These are phyloP conservation scores for Pegoplata infirma DNA, from an alignment of 2,888 invertebrate genomes.

Conservation along the genomic window DNA sequence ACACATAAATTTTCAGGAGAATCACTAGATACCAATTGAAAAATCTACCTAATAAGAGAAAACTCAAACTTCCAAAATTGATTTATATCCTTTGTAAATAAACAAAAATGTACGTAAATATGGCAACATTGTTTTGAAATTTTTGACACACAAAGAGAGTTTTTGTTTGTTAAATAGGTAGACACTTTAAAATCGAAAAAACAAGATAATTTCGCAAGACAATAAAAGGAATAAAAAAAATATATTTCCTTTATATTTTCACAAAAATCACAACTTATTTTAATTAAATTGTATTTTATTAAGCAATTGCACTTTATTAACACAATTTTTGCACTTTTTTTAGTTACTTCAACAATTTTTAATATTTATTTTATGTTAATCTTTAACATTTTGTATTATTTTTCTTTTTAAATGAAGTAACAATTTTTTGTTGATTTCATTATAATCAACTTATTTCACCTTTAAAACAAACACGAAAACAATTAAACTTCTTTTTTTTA, in stretches of 20 bases:
- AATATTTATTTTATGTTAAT: too few species aligned
- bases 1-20: too few species aligned
- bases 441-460: conserved; percentile 34
- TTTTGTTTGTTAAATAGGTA: conserved; percentile 36
- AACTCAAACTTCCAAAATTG: too few species aligned
- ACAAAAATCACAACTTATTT: too few species aligned
- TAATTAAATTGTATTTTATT: too few species aligned
- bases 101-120: background rate
- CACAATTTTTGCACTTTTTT: too few species aligned
- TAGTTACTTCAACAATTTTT: too few species aligned
- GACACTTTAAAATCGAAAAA: conserved; percentile 43
- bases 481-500: background rate
- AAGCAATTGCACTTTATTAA: too few species aligned
- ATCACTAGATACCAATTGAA: too few species aligned
- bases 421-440: background rate
- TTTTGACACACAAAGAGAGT: conserved; percentile 13
- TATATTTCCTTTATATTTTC: too few species aligned
- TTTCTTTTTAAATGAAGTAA: background rate
- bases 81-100: background rate
- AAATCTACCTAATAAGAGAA: too few species aligned
- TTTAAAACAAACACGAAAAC: conserved; percentile 27
- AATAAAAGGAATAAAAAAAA: conserved; percentile 17
- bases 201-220: conserved; percentile 1
- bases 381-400: too few species aligned
- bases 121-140: conserved; percentile 39